Percentiles rank a stretch among this genome's conserved stretches.
Evolutionary conservation across 2,888 invertebrate species (phyloP).

Genomic region (Halocaridina rubra): DNA sequence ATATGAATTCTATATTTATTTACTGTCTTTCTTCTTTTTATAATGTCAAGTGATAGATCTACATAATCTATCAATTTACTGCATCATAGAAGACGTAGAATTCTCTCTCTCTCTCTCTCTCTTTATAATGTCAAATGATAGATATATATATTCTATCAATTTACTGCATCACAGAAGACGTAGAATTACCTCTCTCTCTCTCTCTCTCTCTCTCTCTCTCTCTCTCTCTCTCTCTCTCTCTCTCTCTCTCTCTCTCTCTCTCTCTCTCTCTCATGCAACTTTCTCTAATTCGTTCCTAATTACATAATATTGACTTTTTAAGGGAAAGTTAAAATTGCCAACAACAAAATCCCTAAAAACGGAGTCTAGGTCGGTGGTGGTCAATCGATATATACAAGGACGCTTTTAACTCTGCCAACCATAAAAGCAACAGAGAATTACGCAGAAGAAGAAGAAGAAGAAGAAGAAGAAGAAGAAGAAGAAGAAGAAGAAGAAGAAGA

Average conservation of each 20-base stretch:
- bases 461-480: background rate
- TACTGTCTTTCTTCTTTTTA: too few relatives aligned
- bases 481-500: too few relatives aligned
- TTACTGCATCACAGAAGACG: too few relatives aligned
- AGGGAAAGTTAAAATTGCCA: background rate
- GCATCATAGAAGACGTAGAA: too few relatives aligned
- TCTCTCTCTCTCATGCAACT: background rate
- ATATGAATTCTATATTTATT: too few relatives aligned
- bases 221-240: background rate
- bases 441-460: too few relatives aligned
- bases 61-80: too few relatives aligned
- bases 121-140: too few relatives aligned
- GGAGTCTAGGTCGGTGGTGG: background rate
- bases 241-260: background rate
- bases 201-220: background rate
- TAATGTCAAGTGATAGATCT: too few relatives aligned
- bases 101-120: background rate
- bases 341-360: background rate
- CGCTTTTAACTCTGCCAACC: background rate
- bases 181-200: background rate
- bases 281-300: background rate
- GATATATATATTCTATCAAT: too few relatives aligned
- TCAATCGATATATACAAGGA: background rate
- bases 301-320: background rate
- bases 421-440: background rate